These are phyloP conservation scores for Rhingia rostrata DNA, from an alignment of 2,888 invertebrate genomes.

Conservation along the genomic window DNA sequence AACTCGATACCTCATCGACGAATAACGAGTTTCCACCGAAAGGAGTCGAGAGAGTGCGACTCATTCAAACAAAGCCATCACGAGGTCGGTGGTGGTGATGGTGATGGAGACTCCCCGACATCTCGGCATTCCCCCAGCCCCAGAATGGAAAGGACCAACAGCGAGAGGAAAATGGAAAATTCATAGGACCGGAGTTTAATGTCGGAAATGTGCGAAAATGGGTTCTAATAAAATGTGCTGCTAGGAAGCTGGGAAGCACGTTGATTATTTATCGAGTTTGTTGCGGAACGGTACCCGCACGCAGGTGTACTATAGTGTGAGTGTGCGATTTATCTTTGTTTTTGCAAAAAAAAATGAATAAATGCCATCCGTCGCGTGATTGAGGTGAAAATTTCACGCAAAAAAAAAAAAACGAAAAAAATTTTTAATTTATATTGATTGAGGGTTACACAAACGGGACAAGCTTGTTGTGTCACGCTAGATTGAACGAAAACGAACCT, in stretches of 20 bases:
- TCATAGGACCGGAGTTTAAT: conserved; percentile 27
- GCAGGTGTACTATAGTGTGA: background rate
- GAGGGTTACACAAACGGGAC: background rate
- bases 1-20: conserved; percentile 8
- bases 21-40: conserved; percentile 48
- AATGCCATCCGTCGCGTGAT: conserved; percentile 47
- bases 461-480: conserved; percentile 3
- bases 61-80: conserved; percentile 10
- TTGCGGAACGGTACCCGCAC: conserved; percentile 4
- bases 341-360: conserved; percentile 28
- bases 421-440: conserved; percentile 59
- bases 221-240: conserved; percentile 52
- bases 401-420: conserved; percentile 6
- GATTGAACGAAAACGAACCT: conserved; percentile 24
- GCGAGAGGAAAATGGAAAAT: conserved; percentile 10
- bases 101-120: background rate
- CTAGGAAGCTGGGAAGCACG: conserved; percentile 7
- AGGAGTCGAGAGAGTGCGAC: conserved; percentile 21
- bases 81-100: background rate
- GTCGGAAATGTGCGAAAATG: conserved; percentile 58
- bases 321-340: conserved; percentile 51
- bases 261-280: conserved; percentile 66
- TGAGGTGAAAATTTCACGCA: conserved; percentile 55
- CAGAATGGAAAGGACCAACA: background rate
- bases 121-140: background rate